Evolutionary conservation across 1,140 invertebrate genomes (phyloP), one percentile per base, ranked within the genome.

Genomic region (Drosophila santomea): DNA sequence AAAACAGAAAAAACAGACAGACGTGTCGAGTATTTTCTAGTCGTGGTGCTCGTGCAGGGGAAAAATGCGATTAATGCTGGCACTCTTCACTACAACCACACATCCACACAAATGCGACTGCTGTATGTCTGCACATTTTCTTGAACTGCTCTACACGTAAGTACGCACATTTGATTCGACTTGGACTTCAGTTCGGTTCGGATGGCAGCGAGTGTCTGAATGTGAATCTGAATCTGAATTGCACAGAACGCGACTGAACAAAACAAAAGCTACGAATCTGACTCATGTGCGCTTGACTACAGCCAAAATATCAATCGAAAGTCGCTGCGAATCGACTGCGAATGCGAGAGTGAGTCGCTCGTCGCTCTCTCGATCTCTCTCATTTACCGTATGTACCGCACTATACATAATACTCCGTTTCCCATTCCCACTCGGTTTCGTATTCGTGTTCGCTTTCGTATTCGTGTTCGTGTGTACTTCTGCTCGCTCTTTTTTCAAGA

Each of bases 221-320:
- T 44, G 25, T 48, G 54, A 62, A 60, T 25, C 25, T 25, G 25
- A 25, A 32, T 32, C 23, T 28, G 50, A 52, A 36, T 32, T 20
- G 48, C 28, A 54, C 59, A 23, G 63, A 63, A 62, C 57, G 15
- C 41, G 41, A 43, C 41, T 50, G 64, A 68, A 68, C 64, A 68
- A 68, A 68, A 68, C 64, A 38, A 68, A 68, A 66, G 32, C 32
- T 68, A 64, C 64, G 63, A 68, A 68, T 66, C 64, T 68, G 64
- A 68, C 64, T 68, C 64, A 68, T 62, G 59, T 59, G 59, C 36
- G 32, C 32, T 32, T 32, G 32, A 10, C 43, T 20, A 8, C 3
- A 32, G 32, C 23, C 58, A 39, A 67, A 51, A 63, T 68, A 51
- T 68, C 63, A 60, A 66, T 63, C 57, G 54, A 66, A 41, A 61